Base-by-base conservation (phyloP, 2,113 vertebrate genomes). In the Copsychus sechellarum region DNA sequence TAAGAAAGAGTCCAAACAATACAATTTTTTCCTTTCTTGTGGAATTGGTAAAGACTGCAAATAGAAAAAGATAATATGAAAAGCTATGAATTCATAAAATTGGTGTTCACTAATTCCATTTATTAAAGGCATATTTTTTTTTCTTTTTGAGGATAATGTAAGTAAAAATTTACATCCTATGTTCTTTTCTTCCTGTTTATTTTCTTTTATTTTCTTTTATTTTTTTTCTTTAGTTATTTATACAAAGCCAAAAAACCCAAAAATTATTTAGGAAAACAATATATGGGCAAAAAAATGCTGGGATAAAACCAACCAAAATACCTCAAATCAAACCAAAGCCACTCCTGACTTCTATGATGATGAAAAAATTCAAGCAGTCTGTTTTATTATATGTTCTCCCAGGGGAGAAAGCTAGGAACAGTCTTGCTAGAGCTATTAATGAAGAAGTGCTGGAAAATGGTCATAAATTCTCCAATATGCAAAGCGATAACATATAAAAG, bases 271-370 rank as follows among this genome's bases (percentile, higher is more conserved):
- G 47, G 25, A 57, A 14, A 77, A 8, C 2, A 43, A 22, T 73
- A 54, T 57, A 43, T n/a, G n/a, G 29, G 8, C 3, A 66, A 58
- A 54, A 84, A 88, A 72, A 8, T 11, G 8, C 5, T 81, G 6
- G 20, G 1, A 13, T 20, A 54, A 50, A 61, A 42, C 9, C 50
- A 16, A 2, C 0, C 0, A 31, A 34, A 23, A 10, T 0, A 0
- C 8, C 8, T 29, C 12, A 36, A 70, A 64, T 5, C 5, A 65
- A 69, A 58, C 7, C 12, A 54, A 80, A 74, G 24, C 19, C n/a
- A 56, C 8, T 28, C 1, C 6, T n/a, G 24, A 14, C 33, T 31
- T 64, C 14, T 72, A 1, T 71, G 34, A 34, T 62, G 31, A 45
- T 61, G 14, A 60, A 42, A 3, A 66, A 69, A 65, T 54, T 89